phyloP scores from a whole-genome alignment of 2,797 vertebrate genomes.

The Acrossocheilus wenchowensis region DNA sequence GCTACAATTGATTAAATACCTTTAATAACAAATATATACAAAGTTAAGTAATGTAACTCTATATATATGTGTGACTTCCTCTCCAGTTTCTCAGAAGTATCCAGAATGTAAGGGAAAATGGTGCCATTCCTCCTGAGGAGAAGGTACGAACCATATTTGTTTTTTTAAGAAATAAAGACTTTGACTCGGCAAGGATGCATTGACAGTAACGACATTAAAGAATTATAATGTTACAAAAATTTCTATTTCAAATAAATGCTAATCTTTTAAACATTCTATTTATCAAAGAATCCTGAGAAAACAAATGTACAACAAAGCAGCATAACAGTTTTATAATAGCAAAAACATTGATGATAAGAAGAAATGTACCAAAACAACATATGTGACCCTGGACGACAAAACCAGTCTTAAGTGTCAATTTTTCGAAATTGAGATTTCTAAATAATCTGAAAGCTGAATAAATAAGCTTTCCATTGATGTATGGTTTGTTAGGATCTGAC shows the following conservation, averaged over 20 bases:
- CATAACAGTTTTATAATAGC: background rate
- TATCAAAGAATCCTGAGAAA: background rate
- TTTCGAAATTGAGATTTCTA: no score
- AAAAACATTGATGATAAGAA: background rate
- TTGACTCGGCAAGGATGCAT: no score
- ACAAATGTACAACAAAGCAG: background rate
- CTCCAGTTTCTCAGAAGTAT: conserved; percentile 87
- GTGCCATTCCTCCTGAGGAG: conserved; percentile 88
- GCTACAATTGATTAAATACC: background rate
- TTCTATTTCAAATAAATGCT: background rate
- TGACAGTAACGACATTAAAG: background rate
- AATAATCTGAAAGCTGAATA: no score
- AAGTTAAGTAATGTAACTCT: background rate
- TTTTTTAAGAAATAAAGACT: background rate
- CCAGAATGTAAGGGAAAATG: conserved; percentile 82
- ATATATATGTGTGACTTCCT: conserved; percentile 36
- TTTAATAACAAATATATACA: background rate
- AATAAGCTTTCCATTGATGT: no score
- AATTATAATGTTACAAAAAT: background rate
- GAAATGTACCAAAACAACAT: background rate
- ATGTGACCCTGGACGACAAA: no score
- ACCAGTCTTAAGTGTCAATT: no score
- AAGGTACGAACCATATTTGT: conserved; percentile 69
- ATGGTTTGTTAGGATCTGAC: no score
- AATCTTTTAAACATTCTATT: background rate